Evolutionary conservation across 1,140 invertebrate genomes (phyloP), one percentile per base, ranked within the genome.

Genomic region (Pseudachorutes palmiensis): DNA sequence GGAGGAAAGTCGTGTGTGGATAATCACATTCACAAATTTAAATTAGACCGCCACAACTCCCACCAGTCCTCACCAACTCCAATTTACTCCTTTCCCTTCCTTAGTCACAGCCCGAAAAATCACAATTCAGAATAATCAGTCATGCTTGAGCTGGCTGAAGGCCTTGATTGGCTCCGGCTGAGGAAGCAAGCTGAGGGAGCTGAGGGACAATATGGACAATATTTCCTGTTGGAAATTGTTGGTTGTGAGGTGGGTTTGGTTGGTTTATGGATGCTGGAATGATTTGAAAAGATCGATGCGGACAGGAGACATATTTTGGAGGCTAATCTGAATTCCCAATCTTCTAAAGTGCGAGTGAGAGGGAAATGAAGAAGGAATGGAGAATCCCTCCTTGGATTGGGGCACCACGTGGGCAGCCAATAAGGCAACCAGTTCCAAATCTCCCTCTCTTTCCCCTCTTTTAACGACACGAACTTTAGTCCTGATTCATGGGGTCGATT

Each of bases 401-500:
- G n/a, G n/a, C n/a, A n/a, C n/a, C n/a, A n/a, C n/a, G n/a, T n/a
- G n/a, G n/a, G n/a, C n/a, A n/a, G n/a, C n/a, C n/a, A n/a, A n/a
- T n/a, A n/a, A n/a, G n/a, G n/a, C n/a, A n/a, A n/a, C n/a, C n/a
- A n/a, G n/a, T n/a, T n/a, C n/a, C n/a, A n/a, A n/a, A 45, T 45
- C 36, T 45, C 36, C 36, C 9, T 12, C 36, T 45, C 36, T 45
- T 19, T 19, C 9, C 36, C 36, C 36, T 45, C 36, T 45, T 19
- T 45, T 45, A 45, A 45, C 36, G 36, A 45, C 36, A 19, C 36
- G 19, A 45, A 19, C 19, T 45, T 9, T 9, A 19, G 9, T 9
- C 36, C 51, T 55, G 51, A 55, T 55, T 55, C 51, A 55, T 55
- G 51, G 24, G 12, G 24, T 55, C 51, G 51, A 55, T 55, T 55